A percentile compares a stretch with the other conserved stretches of the same genome.
Conservation (phyloP, 2,888 invertebrate species). For the Orthosia incerta region DNA sequence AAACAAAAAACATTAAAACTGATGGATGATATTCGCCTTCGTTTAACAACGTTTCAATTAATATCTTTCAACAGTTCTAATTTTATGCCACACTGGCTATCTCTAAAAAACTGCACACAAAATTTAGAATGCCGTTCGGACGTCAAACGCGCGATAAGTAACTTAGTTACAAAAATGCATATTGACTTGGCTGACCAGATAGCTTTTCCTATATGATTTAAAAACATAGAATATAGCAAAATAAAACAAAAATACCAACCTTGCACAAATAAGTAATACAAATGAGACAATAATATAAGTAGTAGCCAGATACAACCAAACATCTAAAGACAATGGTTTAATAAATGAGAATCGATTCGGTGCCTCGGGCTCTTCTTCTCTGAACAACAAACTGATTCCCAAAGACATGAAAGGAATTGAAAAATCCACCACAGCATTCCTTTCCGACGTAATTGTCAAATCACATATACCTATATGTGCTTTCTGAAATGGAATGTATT, state of each 20-base stretch:
- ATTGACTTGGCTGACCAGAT: neutral
- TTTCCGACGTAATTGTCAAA: slow-evolving; percentile 97
- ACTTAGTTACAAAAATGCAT: no score
- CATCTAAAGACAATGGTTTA: slow-evolving; percentile 95
- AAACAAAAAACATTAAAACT: no score
- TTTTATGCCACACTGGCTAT: no score
- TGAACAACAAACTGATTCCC: slow-evolving; percentile 96
- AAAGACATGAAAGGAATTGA: slow-evolving; percentile 99
- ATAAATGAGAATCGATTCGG: slow-evolving; percentile 97
- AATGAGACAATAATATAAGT: slow-evolving; percentile 96
- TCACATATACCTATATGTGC: slow-evolving; percentile 98
- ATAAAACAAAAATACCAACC: slow-evolving; percentile 83
- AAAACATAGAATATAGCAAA: neutral
- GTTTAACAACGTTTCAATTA: no score
- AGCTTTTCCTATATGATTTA: neutral
- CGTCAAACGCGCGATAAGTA: no score
- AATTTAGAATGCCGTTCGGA: no score
- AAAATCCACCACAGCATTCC: slow-evolving; percentile 97
- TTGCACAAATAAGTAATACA: slow-evolving; percentile 95
- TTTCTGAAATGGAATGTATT: slow-evolving; percentile 91
- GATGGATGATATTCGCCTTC: no score
- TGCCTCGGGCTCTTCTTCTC: slow-evolving; percentile 94
- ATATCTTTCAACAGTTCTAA: no score
- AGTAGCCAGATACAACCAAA: slow-evolving; percentile 97
- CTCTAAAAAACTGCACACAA: no score